Base-by-base conservation (phyloP, 2,888 invertebrate genomes). In the Dorcus hopei region DNA sequence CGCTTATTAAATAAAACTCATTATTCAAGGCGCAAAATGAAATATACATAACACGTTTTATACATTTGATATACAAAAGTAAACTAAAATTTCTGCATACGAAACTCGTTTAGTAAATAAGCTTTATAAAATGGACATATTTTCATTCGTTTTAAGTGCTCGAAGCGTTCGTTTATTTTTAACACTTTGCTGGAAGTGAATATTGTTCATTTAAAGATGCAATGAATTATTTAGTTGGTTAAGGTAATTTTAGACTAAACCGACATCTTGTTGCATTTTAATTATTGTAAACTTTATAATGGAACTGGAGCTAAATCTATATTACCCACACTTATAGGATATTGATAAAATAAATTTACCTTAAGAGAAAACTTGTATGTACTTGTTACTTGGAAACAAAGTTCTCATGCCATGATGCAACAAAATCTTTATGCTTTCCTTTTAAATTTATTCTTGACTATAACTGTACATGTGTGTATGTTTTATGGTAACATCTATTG, bases 51-150 rank as follows among this genome's bases (percentile, higher is more conserved):
- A 66, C 68, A 68, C 69, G 70, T 69, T 68, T 65, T 63, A 63
- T 67, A 67, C 68, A 69, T 69, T 69, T 69, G 68, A 64, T 66
- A 65, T 66, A 67, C 65, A 66, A 67, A 68, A 64, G 64, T 68
- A 64, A 67, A 67, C 67, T 63, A 62, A 66, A 68, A 65, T 71
- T 67, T 70, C 70, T 65, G 67, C 69, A 68, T 67, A 69, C 65
- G 66, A 68, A 70, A 65, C 68, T 65, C 69, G 68, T 66, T 68
- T 65, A 58, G 65, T 65, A 68, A 69, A 71, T 70, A 70, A 68
- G 66, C 70, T 70, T 67, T 68, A 62, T 65, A 63, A 66, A 67
- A 67, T 67, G 68, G 65, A 69, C 68, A 69, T 66, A 70, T 70
- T 70, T 69, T 70, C 68, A 67, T 69, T 66, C 66, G 65, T 53